Percentiles rank a stretch among this genome's conserved stretches.
Evolutionary conservation across 2,797 vertebrate species (phyloP).

Genomic region (Phalanger gymnotis): DNA sequence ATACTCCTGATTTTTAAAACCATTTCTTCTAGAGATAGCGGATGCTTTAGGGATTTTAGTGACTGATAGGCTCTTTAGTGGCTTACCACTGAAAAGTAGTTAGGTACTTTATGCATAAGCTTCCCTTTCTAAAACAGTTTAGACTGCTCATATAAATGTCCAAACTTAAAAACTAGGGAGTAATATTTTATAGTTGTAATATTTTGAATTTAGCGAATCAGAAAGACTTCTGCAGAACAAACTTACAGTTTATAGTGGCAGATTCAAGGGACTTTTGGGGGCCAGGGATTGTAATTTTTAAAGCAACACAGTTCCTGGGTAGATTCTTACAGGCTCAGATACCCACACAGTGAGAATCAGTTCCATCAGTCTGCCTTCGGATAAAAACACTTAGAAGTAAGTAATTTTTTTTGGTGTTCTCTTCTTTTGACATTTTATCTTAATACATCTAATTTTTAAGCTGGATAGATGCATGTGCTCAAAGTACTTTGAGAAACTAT

Average conservation of each 20-base stretch:
- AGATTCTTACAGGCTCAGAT: conserved; percentile 45
- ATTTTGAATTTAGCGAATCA: conserved; percentile 35
- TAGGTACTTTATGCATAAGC: conserved; percentile 9
- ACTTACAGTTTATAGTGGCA: conserved; percentile 32
- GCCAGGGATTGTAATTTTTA: conserved; percentile 9
- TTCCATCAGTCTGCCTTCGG: conserved; percentile 21
- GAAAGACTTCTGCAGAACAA: not conserved
- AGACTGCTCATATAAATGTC: conserved; percentile 21
- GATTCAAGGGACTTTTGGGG: not conserved
- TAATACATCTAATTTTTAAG: conserved; percentile 51
- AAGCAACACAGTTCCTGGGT: conserved; percentile 22
- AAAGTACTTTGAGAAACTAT: conserved; percentile 14
- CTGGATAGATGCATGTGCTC: not conserved
- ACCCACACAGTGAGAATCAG: not conserved
- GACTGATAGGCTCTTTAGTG: conserved; percentile 15
- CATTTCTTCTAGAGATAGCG: conserved; percentile 12
- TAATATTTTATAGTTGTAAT: conserved; percentile 40
- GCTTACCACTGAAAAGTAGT: conserved; percentile 24
- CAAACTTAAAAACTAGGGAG: conserved; percentile 12
- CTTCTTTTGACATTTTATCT: conserved; percentile 40
- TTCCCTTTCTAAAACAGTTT: conserved; percentile 51
- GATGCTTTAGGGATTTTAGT: conserved; percentile 29
- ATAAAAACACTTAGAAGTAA: conserved; percentile 37
- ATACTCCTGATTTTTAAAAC: not conserved
- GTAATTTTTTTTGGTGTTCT: conserved; percentile 42